Percentiles rank a stretch among this genome's conserved stretches.
phyloP scores from a whole-genome alignment of 2,113 vertebrate genomes.

The Vidua macroura region DNA sequence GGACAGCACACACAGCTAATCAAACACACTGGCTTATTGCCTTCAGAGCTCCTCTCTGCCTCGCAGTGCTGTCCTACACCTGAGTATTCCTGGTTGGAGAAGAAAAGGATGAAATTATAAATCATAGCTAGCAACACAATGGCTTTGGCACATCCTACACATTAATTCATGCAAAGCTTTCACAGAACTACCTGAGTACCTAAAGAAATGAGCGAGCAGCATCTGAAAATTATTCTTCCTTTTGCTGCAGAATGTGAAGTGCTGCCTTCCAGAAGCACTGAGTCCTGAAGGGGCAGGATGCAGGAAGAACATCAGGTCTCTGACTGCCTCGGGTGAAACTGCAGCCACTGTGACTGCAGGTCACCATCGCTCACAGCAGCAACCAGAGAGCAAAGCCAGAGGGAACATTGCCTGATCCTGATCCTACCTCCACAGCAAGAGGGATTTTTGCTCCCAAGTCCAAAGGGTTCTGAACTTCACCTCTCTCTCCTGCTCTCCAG shows the following conservation, averaged over 20 bases:
- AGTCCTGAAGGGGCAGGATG: neutral
- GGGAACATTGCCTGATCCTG: neutral
- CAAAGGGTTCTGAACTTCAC: neutral
- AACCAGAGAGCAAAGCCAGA: neutral
- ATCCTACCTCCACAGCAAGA: neutral
- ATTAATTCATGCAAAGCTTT: constrained; percentile 9
- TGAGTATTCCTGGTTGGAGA: neutral
- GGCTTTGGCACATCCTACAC: constrained; percentile 21
- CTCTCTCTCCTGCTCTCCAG: neutral
- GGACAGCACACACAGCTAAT: neutral
- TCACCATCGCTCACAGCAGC: neutral
- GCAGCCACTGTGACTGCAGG: neutral
- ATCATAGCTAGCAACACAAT: neutral
- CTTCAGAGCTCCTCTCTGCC: neutral
- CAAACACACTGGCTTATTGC: neutral
- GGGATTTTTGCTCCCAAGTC: neutral
- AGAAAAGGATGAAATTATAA: constrained; percentile 5
- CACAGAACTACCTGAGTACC: neutral
- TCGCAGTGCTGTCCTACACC: neutral
- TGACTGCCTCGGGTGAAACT: neutral
- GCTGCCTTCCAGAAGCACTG: neutral
- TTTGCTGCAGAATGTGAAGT: neutral
- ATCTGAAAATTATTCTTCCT: constrained; percentile 13
- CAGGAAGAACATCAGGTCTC: neutral
- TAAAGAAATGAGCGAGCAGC: constrained; percentile 9